These are phyloP conservation scores for Drosophila meridiana DNA, from an alignment of 2,888 invertebrate genomes.

Conservation along the genomic window DNA sequence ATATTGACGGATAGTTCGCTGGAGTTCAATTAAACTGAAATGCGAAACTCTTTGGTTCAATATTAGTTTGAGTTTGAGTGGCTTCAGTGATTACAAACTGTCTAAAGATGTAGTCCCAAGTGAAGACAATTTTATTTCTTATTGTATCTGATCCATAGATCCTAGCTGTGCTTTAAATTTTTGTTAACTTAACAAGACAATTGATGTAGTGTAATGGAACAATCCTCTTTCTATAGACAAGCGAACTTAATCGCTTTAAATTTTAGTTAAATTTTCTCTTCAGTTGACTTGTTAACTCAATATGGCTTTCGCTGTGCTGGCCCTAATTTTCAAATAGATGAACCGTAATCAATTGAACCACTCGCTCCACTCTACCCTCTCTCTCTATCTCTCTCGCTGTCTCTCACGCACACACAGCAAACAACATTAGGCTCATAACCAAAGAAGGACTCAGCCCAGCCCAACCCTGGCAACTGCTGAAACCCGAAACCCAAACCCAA, in stretches of 20 bases:
- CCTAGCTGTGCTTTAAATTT: neutral
- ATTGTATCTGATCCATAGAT: no score
- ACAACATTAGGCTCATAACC: conserved; percentile 31
- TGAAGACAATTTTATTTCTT: neutral
- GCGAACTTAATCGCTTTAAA: neutral
- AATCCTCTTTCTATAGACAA: no score
- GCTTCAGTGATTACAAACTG: no score
- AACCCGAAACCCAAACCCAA: conserved; percentile 11
- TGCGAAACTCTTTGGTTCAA: neutral
- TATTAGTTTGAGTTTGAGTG: neutral
- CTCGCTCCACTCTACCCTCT: neutral
- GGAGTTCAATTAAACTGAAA: conserved; percentile 3
- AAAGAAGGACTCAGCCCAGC: neutral
- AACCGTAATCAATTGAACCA: conserved; percentile 16
- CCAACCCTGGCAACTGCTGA: neutral
- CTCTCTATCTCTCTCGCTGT: neutral
- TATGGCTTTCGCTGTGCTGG: neutral
- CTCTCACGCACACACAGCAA: conserved; percentile 7
- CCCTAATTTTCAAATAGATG: conserved; percentile 2
- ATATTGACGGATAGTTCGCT: conserved; percentile 5
- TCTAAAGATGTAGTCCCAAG: fast-evolving
- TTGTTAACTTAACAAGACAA: no score
- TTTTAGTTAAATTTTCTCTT: neutral
- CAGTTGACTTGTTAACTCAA: neutral
- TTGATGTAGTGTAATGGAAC: no score